Base-by-base conservation (phyloP, 2,888 invertebrate genomes). In the Dryococelus australis region DNA sequence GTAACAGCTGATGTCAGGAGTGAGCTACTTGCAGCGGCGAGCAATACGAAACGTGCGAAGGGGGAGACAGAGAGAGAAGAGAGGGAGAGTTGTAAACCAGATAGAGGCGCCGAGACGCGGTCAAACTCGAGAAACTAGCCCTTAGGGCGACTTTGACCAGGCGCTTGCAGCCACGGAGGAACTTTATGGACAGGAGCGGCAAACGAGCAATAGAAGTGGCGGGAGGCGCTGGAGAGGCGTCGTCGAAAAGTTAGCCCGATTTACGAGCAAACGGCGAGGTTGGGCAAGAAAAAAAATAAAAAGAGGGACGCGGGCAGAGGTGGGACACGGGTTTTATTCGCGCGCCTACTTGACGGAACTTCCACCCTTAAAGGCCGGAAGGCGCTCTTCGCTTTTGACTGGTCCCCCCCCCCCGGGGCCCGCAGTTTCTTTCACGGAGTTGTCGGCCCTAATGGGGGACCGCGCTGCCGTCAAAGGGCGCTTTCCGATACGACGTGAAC, bases 181-280 rank as follows among this genome's bases (percentile, higher is more conserved):
- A n/a, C n/a, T 65, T 20, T 6, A n/a, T 6, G 65, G 65, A 65
- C 65, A 24, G 65, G 65, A 65, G 24, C 6, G 65, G 65, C 65
- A 65, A 65, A 10, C 65, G 65, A 65, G 12, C 65, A 65, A 65
- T 65, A 65, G 65, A 6, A 47, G 47, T 47, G 8, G 47, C 47
- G 8, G 47, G 47, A 16, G 47, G 12, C 12, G 12, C 16, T 10
- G 65, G 65, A 65, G 51, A 65, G 65, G 65, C 65, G 65, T 65
- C 65, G 65, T 20, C 65, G 65, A 65, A 65, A 65, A 65, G 65
- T 65, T 65, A 65, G 65, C 65, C 65, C 65, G 65, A 65, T 65
- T 65, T 65, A 65, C 65, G 65, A 65, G 65, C 65, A 65, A 65
- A 65, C 65, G 65, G n/a, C n/a, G 65, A 65, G 65, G 65, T 20